Evolutionary conservation across 2,113 vertebrate species (phyloP), one percentile per base, ranked within the genome.

Genomic region (Egretta garzetta): DNA sequence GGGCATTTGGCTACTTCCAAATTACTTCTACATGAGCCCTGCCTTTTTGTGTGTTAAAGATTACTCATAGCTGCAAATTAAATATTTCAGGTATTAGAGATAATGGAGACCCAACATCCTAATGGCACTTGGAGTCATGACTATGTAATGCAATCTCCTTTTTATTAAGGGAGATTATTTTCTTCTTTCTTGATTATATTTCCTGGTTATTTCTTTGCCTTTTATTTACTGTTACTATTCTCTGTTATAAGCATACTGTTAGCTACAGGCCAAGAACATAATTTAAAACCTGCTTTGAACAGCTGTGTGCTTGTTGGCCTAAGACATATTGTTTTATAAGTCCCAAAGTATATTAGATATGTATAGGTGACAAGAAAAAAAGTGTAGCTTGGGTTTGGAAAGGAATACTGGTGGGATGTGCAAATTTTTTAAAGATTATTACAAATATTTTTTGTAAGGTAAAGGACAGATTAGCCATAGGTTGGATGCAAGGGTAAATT

Each of bases 161-260:
- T 80, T 88, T 63, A 88, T 77, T 83, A 90, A 83, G 32, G 64
- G 37, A 88, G 55, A 81, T 73, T 49, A 73, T 86, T 80, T 84
- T 90, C 67, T 90, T 71, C 80, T 79, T 72, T 56, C 86, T 35
- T 95, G 67, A 60, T 88, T 91, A 63, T 50, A 68, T 86, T 95
- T 63, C 56, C 68, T 17, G 37, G 56, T 86, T 85, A n/a, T 82
- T 86, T 84, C 74, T 90, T 94, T 86, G 67, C 30, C 27, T 88
- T 88, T 93, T 91, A 71, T 86, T 97, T 95, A 84, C 88, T n/a
- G 67, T 49, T 94, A 37, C 63, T 62, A 41, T 37, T 52, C 73
- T 93, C 50, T 77, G 76, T 22, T 74, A 55, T 43, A 83, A 93
- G 67, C 32, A 77, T 9, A 47, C 58, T 35, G 37, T 23, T 45